Conservation (phyloP, 1,140 invertebrate species). For the Drosophila arizonae region DNA sequence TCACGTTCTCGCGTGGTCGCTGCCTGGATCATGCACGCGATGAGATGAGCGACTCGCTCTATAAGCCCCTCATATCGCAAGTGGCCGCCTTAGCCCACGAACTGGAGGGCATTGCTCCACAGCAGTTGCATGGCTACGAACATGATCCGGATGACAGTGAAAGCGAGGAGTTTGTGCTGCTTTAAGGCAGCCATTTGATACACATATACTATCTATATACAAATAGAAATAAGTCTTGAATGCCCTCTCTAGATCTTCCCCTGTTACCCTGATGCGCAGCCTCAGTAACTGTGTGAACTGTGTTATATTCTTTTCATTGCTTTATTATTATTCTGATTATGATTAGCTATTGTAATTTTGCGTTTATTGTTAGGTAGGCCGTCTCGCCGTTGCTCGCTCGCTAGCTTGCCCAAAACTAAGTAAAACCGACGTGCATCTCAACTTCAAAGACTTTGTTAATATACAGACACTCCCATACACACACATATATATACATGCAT, state of each 20-base stretch:
- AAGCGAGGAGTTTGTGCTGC: slow-evolving; percentile 89
- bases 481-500: slow-evolving; percentile 37
- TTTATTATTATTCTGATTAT: slow-evolving; percentile 44
- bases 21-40: slow-evolving; percentile 84
- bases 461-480: slow-evolving; percentile 45
- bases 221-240: slow-evolving; percentile 17
- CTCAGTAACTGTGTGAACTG: slow-evolving; percentile 52
- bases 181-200: slow-evolving; percentile 59
- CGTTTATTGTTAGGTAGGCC: slow-evolving; percentile 26
- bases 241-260: neutral
- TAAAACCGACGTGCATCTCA: slow-evolving; percentile 63
- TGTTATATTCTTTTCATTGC: slow-evolving; percentile 56
- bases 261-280: slow-evolving; percentile 6
- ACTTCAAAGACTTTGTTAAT: slow-evolving; percentile 74
- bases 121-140: slow-evolving; percentile 82
- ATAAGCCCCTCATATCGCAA: slow-evolving; percentile 84
- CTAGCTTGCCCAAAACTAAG: slow-evolving; percentile 53
- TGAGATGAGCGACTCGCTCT: slow-evolving; percentile 82
- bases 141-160: slow-evolving; percentile 87
- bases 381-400: slow-evolving; percentile 56
- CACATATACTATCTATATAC: slow-evolving; percentile 1
- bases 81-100: slow-evolving; percentile 84
- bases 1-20: slow-evolving; percentile 89
- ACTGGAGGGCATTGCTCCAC: slow-evolving; percentile 39
- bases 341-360: slow-evolving; percentile 21